phyloP scores from a whole-genome alignment of 2,888 invertebrate species.

The Aspidapion aeneum region DNA sequence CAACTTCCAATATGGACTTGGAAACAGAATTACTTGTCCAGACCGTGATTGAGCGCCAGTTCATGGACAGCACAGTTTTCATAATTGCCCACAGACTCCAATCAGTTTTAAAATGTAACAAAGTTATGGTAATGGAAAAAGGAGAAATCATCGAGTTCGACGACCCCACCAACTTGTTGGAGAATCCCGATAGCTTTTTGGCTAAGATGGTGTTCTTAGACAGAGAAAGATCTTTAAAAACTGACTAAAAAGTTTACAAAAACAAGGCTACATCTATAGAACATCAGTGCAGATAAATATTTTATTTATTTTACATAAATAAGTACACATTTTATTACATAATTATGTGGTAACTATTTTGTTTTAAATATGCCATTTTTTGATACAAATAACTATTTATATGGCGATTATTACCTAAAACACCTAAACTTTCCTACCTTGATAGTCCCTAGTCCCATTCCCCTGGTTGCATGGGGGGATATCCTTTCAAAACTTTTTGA shows the following conservation, averaged over 20 bases:
- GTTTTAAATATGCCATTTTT: no score
- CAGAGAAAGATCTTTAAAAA: no score
- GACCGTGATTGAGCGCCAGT: conserved; percentile 51
- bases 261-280: no score
- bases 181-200: conserved; percentile 32
- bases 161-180: conserved; percentile 30
- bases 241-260: no score
- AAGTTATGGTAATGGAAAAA: conserved; percentile 53
- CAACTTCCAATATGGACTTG: conserved; percentile 56
- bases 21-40: conserved; percentile 55
- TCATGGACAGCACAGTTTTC: conserved; percentile 52
- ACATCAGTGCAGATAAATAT: no score
- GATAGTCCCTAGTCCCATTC: conserved; percentile 20
- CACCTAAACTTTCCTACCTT: no score
- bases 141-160: conserved; percentile 44
- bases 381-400: no score
- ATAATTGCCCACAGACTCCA: conserved; percentile 48
- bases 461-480: conserved; percentile 22
- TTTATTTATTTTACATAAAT: no score
- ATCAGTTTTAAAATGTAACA: conserved; percentile 57
- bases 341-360: no score
- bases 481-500: conserved; percentile 22
- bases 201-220: conserved; percentile 27
- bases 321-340: no score
- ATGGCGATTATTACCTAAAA: no score